phyloP scores from a whole-genome alignment of 1,140 invertebrate genomes.

The Apis laboriosa region DNA sequence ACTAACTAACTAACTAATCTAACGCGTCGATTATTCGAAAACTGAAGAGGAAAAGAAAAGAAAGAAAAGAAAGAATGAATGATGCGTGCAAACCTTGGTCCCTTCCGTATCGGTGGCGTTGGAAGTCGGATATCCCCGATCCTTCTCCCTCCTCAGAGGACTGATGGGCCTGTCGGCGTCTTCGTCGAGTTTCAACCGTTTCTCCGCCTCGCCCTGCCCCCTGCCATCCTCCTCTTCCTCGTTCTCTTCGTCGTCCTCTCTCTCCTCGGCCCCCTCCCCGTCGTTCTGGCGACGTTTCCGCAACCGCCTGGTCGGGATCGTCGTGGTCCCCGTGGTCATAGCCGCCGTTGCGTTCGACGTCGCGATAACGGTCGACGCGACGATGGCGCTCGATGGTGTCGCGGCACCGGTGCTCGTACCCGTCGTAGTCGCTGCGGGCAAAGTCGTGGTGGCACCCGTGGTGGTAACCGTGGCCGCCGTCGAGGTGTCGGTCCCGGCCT shows the following conservation, averaged over 20 bases:
- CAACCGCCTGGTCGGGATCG: constrained; percentile 59
- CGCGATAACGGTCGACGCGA: constrained; percentile 1
- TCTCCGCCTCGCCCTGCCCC: constrained; percentile 64
- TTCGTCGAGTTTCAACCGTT: constrained; percentile 71
- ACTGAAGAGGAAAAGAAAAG: too few species aligned
- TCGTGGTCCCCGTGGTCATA: constrained; percentile 64
- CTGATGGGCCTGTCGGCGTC: constrained; percentile 61
- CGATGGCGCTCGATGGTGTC: constrained; percentile 5
- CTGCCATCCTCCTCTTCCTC: constrained; percentile 67
- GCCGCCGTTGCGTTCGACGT: constrained; percentile 49
- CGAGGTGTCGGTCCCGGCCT: constrained; percentile 35
- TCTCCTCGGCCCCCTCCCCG: constrained; percentile 57
- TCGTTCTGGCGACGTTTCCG: constrained; percentile 50
- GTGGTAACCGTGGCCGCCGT: constrained; percentile 50
- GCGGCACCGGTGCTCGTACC: constrained; percentile 56
- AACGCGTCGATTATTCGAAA: too few species aligned
- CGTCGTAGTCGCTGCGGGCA: constrained; percentile 31
- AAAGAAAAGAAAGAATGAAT: neutral
- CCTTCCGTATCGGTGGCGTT: constrained; percentile 74
- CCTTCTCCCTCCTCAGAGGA: constrained; percentile 70
- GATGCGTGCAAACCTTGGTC: constrained; percentile 71
- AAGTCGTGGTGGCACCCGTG: constrained; percentile 11
- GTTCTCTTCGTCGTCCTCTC: constrained; percentile 78
- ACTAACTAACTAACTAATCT: too few species aligned
- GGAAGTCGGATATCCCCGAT: constrained; percentile 67